A percentile compares a stretch with the other conserved stretches of the same genome.
phyloP scores from a whole-genome alignment of 2,888 invertebrate species.

The Lasioglossum zephyrum region DNA sequence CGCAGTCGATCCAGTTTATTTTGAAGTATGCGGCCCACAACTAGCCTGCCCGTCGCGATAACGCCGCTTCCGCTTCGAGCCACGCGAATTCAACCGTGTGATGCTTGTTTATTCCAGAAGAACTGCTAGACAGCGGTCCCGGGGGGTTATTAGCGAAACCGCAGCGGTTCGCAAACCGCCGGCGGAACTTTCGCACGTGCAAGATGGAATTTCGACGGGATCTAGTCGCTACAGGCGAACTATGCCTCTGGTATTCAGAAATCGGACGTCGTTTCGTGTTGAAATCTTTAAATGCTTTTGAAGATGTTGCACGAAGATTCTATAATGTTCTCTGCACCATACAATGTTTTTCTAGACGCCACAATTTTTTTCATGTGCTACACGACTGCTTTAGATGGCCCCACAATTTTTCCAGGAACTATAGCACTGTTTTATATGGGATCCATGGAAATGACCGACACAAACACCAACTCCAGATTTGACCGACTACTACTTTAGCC shows the following conservation, averaged over 20 bases:
- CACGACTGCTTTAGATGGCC: neutral
- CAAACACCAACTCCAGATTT: too few species aligned
- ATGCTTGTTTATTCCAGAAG: constrained; percentile 58
- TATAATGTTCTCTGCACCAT: neutral
- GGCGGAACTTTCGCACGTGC: neutral
- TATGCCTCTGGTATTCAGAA: neutral
- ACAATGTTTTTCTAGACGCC: neutral
- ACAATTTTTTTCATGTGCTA: neutral
- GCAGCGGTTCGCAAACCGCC: neutral
- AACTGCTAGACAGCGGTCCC: constrained; percentile 40
- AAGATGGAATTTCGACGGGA: neutral
- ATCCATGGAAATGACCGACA: too few species aligned
- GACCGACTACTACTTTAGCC: too few species aligned
- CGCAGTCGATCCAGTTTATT: constrained; percentile 45
- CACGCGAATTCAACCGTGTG: constrained; percentile 49
- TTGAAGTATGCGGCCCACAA: constrained; percentile 36
- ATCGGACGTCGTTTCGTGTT: neutral
- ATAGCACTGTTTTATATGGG: too few species aligned
- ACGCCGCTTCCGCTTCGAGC: constrained; percentile 41
- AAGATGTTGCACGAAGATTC: neutral
- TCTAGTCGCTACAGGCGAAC: neutral
- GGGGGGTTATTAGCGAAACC: constrained; percentile 34
- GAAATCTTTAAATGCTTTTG: neutral
- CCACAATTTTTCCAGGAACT: neutral
- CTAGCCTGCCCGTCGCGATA: constrained; percentile 43